Percentiles rank a stretch among this genome's conserved stretches.
These are phyloP conservation scores for Semnornis frantzii DNA, from an alignment of 2,113 vertebrate genomes.

Conservation along the genomic window DNA sequence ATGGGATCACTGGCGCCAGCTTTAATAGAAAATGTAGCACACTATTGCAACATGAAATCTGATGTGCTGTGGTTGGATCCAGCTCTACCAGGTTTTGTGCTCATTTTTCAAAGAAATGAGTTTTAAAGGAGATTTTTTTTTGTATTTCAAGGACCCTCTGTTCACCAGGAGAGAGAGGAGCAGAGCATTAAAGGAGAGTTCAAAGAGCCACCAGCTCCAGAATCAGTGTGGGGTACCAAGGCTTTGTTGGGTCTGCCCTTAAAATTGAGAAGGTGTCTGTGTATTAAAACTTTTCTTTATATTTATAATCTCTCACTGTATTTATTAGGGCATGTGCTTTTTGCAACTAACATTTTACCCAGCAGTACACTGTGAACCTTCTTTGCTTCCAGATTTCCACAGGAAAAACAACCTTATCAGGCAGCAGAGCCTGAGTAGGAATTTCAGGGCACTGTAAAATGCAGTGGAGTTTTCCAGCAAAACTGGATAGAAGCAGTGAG, in stretches of 20 bases:
- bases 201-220: not conserved
- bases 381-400: not conserved
- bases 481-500: not conserved
- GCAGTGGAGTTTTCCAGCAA: not conserved
- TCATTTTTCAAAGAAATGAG: slow-evolving; percentile 21
- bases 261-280: not conserved
- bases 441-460: not conserved
- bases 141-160: not conserved
- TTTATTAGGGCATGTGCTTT: not conserved
- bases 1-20: slow-evolving; percentile 44
- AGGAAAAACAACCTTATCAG: not conserved
- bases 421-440: not conserved
- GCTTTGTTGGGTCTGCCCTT: not conserved
- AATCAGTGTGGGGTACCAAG: rapidly evolving
- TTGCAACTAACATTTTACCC: not conserved
- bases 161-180: not conserved
- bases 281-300: not conserved
- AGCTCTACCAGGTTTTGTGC: not conserved
- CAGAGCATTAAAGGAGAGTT: not conserved
- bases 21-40: slow-evolving; percentile 35
- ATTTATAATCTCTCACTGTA: not conserved
- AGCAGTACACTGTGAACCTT: not conserved
- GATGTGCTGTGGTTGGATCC: slow-evolving; percentile 21
- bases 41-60: slow-evolving; percentile 42
- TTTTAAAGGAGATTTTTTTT: not conserved